A percentile compares a stretch with the other conserved stretches of the same genome.
Evolutionary conservation across 1,140 invertebrate species (phyloP).

Genomic region (Panonychus citri): DNA sequence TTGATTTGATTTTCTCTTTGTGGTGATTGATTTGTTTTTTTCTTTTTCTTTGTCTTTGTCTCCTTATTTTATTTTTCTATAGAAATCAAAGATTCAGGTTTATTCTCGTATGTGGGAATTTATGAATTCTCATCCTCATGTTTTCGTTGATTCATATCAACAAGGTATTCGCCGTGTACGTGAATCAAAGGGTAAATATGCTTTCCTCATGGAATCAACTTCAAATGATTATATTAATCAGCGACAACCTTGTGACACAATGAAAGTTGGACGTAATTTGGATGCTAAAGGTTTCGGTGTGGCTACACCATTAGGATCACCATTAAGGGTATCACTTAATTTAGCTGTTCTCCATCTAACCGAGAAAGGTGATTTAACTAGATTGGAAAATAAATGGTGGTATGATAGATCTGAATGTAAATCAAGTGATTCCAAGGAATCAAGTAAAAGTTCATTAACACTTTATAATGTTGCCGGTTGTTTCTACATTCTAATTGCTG

Average conservation of each 20-base stretch:
- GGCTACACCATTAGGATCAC: conserved; percentile 24
- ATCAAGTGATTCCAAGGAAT: conserved; percentile 43
- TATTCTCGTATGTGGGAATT: conserved; percentile 90
- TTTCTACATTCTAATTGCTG: conserved; percentile 92
- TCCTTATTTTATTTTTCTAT: not conserved
- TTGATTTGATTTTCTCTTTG: not conserved
- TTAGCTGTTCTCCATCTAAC: conserved; percentile 41
- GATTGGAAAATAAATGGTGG: conserved; percentile 82
- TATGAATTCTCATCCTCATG: conserved; percentile 35
- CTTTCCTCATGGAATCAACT: conserved; percentile 32
- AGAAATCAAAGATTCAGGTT: conserved; percentile 67
- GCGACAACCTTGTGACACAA: conserved; percentile 32
- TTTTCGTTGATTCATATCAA: conserved; percentile 22
- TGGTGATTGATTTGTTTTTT: not conserved
- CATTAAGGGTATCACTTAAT: conserved; percentile 12
- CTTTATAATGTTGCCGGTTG: conserved; percentile 92
- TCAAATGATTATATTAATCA: conserved; percentile 26
- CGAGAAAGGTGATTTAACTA: conserved; percentile 70
- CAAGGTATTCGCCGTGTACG: conserved; percentile 25
- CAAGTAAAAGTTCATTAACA: conserved; percentile 63
- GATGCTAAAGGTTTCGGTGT: conserved; percentile 28
- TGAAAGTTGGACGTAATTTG: conserved; percentile 31
- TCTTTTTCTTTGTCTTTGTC: conserved; percentile 14
- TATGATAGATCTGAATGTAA: conserved; percentile 31
- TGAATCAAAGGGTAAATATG: conserved; percentile 30